These are phyloP conservation scores for Sapajus apella DNA, from an alignment of 2,113 vertebrate species.

Conservation along the genomic window DNA sequence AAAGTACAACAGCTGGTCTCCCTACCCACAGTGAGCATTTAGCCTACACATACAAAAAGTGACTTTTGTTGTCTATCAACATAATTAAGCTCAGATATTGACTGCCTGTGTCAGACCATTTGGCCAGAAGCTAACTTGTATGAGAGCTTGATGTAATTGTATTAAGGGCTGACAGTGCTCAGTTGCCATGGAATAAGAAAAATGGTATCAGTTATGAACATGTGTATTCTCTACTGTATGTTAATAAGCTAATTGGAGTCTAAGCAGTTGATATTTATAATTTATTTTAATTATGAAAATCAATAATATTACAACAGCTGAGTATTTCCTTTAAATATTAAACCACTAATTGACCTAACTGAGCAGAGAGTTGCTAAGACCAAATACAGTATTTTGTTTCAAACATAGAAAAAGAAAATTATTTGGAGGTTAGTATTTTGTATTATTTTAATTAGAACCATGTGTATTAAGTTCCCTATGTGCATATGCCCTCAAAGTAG, in stretches of 20 bases:
- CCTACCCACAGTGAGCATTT: constrained; percentile 71
- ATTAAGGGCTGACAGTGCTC: constrained; percentile 81
- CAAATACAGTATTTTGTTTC: constrained; percentile 57
- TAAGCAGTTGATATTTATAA: constrained; percentile 78
- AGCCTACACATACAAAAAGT: constrained; percentile 53
- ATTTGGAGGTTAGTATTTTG: constrained; percentile 39
- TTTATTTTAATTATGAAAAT: constrained; percentile 79
- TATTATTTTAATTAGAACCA: constrained; percentile 58
- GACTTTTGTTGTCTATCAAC: constrained; percentile 66
- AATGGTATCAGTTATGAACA: constrained; percentile 73
- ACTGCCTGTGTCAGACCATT: constrained; percentile 76
- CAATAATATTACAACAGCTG: constrained; percentile 74
- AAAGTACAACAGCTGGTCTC: constrained; percentile 68
- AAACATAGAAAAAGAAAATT: constrained; percentile 35
- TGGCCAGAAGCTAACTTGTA: constrained; percentile 81
- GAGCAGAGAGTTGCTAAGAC: constrained; percentile 62
- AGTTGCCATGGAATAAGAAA: constrained; percentile 75
- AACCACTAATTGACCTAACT: constrained; percentile 75
- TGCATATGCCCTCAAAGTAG: neutral
- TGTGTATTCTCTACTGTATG: constrained; percentile 47
- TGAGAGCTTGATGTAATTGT: constrained; percentile 83
- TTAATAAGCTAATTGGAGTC: constrained; percentile 71
- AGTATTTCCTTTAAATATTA: constrained; percentile 63
- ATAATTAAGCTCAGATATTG: constrained; percentile 81
- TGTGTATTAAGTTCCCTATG: neutral